Evolutionary conservation across 2,797 vertebrate genomes (phyloP), one percentile per base, ranked within the genome.

Genomic region (Myotis pilosus): DNA sequence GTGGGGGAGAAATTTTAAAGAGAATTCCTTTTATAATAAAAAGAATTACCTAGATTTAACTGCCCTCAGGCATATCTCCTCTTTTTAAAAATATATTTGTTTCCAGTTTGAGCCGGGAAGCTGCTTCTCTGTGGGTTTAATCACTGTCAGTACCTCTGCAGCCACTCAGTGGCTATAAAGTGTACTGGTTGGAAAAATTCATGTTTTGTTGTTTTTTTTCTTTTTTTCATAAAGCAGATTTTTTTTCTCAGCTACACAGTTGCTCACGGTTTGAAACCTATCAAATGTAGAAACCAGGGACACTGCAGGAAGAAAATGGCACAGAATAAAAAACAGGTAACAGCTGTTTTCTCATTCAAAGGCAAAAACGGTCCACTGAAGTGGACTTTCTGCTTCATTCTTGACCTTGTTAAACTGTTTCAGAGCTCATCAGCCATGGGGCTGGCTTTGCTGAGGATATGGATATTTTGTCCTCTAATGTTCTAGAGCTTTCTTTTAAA

Each of bases 21-120:
- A 74, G 12, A 91, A 7, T 9, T n/a, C 53, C 36, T 84, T 94
- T 91, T 75, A 47, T 16, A 53, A 60, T 79, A 55, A 79, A 53
- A 87, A 88, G n/a, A 53, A 74, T 91, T 36, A 79, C 22, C 53
- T 75, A 28, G 20, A 83, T 60, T 72, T 75, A 76, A 30, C 60
- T 76, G 36, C 12, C 47, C 17, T 76, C 22, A 15, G 22, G 71
- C 53, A 12, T 30, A 13, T 11, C 53, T 86, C 25, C 36, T 87
- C 89, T 69, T 22, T 89, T 85, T 13, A 36, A 47, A 62, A 64
- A 69, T 33, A 66, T 47, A 28, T 36, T 57, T 10, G 33, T 85
- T 89, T 86, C 22, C 55, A 55, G n/a, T 87, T 72, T 87, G 81
- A 82, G 17, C 62, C 66, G 68, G 94, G 74, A 84, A 80, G 53